Conservation (phyloP, 2,113 vertebrate genomes). For the Ophiodon elongatus region DNA sequence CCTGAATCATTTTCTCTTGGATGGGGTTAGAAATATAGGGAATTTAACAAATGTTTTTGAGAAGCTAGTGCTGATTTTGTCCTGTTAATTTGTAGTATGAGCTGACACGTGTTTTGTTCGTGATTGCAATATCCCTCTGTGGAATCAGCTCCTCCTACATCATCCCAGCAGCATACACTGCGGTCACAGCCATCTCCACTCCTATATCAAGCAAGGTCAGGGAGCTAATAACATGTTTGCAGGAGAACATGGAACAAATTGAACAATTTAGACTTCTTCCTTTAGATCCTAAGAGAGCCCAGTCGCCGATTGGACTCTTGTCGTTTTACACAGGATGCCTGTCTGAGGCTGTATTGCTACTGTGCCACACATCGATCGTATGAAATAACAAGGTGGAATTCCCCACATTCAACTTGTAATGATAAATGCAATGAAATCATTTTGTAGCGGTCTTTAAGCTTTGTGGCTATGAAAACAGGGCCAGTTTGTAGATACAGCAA, state of each 20-base stretch:
- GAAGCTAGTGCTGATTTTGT: not conserved
- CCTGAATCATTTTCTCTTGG: not conserved
- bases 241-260: conserved; percentile 19
- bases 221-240: conserved; percentile 12
- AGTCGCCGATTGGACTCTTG: not conserved
- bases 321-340: not conserved
- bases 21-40: not conserved
- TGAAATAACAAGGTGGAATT: not conserved
- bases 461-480: not conserved
- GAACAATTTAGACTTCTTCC: conserved; percentile 20
- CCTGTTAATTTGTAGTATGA: not conserved
- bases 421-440: not conserved
- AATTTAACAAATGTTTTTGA: not conserved
- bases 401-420: not conserved
- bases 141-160: conserved; percentile 16
- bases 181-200: conserved; percentile 33
- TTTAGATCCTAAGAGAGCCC: conserved; percentile 1
- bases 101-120: conserved; percentile 1
- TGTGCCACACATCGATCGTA: not conserved
- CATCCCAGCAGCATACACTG: not conserved
- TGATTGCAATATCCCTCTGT: conserved; percentile 10
- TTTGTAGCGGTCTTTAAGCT: not conserved
- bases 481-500: not conserved
- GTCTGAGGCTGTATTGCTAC: not conserved
- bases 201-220: conserved; percentile 9